phyloP scores from a whole-genome alignment of 2,113 vertebrate genomes.

The Tragelaphus strepsiceros region DNA sequence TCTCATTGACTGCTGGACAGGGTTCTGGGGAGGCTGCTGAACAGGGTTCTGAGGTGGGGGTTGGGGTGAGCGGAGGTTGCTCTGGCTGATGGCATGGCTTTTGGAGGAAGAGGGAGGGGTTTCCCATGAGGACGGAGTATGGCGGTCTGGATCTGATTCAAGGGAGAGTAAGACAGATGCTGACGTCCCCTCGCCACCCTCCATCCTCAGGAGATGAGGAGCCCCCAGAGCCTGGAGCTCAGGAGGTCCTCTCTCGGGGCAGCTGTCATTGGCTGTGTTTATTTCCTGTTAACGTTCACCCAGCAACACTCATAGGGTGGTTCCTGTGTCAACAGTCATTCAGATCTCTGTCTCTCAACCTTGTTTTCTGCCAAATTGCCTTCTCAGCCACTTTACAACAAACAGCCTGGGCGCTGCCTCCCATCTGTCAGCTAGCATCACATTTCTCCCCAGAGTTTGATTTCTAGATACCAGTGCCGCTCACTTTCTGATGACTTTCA shows the following conservation, averaged over 20 bases:
- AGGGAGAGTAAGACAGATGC: background rate
- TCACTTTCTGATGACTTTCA: background rate
- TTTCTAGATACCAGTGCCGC: background rate
- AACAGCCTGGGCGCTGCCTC: background rate
- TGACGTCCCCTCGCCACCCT: fast-evolving
- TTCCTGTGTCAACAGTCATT: background rate
- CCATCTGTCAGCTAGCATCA: background rate
- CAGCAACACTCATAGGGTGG: background rate
- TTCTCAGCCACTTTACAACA: background rate
- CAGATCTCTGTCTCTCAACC: background rate
- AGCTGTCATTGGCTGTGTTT: background rate
- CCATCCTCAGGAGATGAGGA: background rate
- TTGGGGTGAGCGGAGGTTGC: fast-evolving
- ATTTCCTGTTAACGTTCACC: background rate
- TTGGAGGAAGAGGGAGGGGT: background rate
- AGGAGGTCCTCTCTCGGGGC: background rate
- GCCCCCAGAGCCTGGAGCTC: background rate
- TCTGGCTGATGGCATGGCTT: background rate
- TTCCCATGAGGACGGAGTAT: background rate
- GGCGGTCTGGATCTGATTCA: background rate
- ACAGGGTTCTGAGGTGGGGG: background rate
- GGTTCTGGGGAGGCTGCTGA: too few relatives aligned
- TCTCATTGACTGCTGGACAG: background rate
- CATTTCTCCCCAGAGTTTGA: background rate
- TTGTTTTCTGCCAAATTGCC: background rate